Percentiles rank a stretch among this genome's conserved stretches.
Evolutionary conservation across 2,888 invertebrate genomes (phyloP).

Genomic region (Strigamia transsilvanica): DNA sequence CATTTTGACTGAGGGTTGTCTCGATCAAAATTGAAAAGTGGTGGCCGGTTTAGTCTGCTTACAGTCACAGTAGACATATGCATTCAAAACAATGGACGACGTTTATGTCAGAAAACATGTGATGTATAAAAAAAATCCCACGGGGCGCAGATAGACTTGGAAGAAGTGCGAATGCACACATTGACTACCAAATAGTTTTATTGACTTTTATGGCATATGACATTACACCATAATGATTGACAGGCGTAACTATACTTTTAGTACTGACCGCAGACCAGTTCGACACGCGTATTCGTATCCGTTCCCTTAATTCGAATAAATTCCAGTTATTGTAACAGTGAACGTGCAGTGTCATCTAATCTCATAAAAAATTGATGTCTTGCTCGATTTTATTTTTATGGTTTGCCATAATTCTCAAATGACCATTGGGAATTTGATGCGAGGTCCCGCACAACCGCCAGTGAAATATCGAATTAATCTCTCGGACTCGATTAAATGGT

Average conservation of each 20-base stretch:
- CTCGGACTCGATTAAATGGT: conserved; percentile 14
- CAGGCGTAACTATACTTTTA: neutral
- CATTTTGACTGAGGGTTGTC: no score
- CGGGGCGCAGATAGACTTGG: no score
- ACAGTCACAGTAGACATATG: no score
- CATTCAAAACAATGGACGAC: no score
- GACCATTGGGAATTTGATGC: conserved; percentile 10
- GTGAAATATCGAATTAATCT: conserved; percentile 42
- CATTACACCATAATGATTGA: neutral
- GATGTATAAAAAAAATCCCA: no score
- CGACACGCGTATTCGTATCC: neutral
- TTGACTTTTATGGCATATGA: neutral
- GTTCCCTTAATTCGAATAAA: neutral
- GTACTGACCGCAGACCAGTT: neutral
- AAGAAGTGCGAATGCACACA: neutral
- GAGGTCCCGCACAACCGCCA: neutral
- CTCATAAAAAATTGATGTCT: conserved; percentile 37
- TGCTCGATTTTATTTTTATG: conserved; percentile 1
- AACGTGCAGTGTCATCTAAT: conserved; percentile 12
- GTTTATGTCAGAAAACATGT: no score
- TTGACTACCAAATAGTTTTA: neutral
- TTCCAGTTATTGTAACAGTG: neutral
- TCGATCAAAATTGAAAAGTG: no score
- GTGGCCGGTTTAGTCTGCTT: no score
- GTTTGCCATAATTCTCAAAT: conserved; percentile 33